Percentiles rank a stretch among this genome's conserved stretches.
Conservation (phyloP, 2,113 vertebrate genomes). For the Calypte anna region DNA sequence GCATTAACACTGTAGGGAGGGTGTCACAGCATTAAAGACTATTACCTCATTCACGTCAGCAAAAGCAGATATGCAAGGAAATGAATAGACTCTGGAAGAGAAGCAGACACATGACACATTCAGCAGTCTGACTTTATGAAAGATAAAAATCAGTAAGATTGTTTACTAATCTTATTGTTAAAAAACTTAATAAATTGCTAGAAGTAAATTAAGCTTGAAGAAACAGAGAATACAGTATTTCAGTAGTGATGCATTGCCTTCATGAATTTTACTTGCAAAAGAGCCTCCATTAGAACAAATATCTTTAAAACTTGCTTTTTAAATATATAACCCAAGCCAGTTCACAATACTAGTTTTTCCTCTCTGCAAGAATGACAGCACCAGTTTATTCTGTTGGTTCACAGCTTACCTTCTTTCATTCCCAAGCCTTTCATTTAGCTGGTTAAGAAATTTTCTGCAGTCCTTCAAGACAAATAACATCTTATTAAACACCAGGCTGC, state of each 20-base stretch:
- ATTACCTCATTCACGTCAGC: constrained; percentile 84
- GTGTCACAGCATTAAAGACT: background rate
- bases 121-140: background rate
- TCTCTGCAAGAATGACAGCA: background rate
- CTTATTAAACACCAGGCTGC: background rate
- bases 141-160: background rate
- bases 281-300: background rate
- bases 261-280: background rate
- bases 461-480: constrained; percentile 78
- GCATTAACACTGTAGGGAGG: accelerated
- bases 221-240: background rate
- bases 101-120: background rate
- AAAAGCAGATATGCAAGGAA: constrained; percentile 85
- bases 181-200: background rate
- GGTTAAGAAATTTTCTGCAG: constrained; percentile 84
- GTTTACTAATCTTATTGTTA: background rate
- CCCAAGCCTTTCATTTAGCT: constrained; percentile 79
- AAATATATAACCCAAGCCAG: background rate
- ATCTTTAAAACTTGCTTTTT: background rate
- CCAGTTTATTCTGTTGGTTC: background rate
- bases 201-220: background rate
- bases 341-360: background rate
- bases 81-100: constrained; percentile 85
- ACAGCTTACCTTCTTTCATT: constrained; percentile 76
- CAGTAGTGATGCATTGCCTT: background rate